Base-by-base conservation (phyloP, 2,113 vertebrate genomes). In the Carassius gibelio region DNA sequence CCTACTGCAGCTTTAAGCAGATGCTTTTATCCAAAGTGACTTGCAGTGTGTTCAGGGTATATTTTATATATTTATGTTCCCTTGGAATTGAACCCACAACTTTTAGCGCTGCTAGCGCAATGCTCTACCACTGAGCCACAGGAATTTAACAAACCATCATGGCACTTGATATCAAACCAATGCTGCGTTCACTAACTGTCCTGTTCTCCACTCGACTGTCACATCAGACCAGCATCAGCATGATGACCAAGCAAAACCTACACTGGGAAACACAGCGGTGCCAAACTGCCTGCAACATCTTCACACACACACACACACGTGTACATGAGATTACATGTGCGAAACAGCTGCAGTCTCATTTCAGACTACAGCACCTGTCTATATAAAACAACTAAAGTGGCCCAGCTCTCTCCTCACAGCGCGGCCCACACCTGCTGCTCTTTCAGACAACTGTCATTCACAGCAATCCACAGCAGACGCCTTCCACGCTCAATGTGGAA, bases 331-430 rank as follows among this genome's bases (percentile, higher is more conserved):
- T 36, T 30, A 26, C 61, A 76, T 64, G 64, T 55, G 77, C 84
- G 82, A 86, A 91, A 86, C 89, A 89, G 89, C 88, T 92, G 90
- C 80, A 80, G 84, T 57, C 75, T 76, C 78, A 55, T 72, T 75
- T 72, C 80, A 61, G 17, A 68, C 23, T 68, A 72, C 52, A 45
- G 45, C 38, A 50, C 82, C 75, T 55, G 75, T 81, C 84, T 75
- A 71, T 68, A 72, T 23, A 83, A 72, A 42, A 77, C 42, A 85
- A 66, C 82, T 66, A 88, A 75, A 87, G 64, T 23, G 72, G 50
- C 71, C 61, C 77, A 66, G 62, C 64, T 50, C 72, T 23, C 10
- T 64, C 42, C 48, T 50, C 61, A 59, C 84, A 69, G 34, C 19
- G 15, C 21, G 4, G 61, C 76, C 69, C 83, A 84, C 83, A 84